phyloP scores from a whole-genome alignment of 2,797 vertebrate species.

The Phyllotis vaccarum region DNA sequence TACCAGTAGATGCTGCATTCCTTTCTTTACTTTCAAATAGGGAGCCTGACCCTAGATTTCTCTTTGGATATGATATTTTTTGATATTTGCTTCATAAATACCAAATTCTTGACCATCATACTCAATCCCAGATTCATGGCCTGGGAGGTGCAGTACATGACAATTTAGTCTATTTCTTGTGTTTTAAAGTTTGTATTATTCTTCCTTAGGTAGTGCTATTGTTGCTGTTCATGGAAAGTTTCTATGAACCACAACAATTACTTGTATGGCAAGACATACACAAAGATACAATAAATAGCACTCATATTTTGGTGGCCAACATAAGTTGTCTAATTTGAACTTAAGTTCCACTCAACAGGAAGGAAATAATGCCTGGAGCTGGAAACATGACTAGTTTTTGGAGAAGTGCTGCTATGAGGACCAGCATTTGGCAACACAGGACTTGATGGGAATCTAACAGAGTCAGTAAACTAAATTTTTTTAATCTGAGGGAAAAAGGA shows the following conservation, averaged over 20 bases:
- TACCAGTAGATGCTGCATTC: background rate
- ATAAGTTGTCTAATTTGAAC: background rate
- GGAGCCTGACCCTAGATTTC: background rate
- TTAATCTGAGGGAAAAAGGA: background rate
- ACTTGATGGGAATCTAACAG: background rate
- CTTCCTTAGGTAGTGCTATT: background rate
- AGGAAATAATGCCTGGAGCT: background rate
- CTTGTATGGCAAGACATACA: no score
- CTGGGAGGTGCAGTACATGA: background rate
- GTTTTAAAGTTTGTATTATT: background rate
- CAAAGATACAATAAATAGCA: background rate
- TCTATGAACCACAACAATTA: background rate
- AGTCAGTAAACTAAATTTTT: background rate
- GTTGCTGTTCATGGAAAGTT: background rate
- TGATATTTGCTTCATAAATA: background rate
- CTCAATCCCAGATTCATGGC: background rate
- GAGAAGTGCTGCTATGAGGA: background rate
- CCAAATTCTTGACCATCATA: background rate
- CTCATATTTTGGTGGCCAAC: no score
- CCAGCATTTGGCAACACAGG: background rate
- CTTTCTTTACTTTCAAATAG: background rate
- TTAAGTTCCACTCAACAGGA: background rate
- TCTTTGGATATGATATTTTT: background rate
- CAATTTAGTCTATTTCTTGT: background rate
- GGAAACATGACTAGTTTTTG: background rate